Conservation (phyloP, 2,888 invertebrate species). For the Rhamnusium bicolor region DNA sequence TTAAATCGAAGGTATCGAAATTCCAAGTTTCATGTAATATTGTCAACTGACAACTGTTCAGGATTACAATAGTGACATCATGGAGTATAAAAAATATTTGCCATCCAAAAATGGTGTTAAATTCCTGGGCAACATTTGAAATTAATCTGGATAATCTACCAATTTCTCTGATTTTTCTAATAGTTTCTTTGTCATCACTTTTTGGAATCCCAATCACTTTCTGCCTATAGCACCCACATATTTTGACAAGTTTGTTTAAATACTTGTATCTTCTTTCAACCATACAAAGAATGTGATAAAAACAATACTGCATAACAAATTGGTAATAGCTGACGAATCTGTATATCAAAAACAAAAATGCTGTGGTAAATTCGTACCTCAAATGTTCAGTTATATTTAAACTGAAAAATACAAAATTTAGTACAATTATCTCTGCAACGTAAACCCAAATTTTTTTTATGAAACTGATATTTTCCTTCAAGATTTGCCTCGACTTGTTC, state of each 20-base stretch:
- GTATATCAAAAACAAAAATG: not conserved
- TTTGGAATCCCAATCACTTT: not conserved
- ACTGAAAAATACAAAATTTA: not conserved
- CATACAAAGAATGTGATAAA: not conserved
- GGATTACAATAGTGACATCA: not conserved
- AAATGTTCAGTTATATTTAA: not conserved
- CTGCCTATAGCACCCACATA: not conserved
- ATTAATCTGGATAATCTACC: not conserved
- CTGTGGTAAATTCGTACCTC: not conserved
- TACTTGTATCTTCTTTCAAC: not conserved
- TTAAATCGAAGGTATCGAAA: not conserved
- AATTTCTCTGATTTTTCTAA: not conserved
- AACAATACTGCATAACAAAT: not conserved
- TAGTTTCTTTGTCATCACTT: not conserved
- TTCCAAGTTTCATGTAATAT: not conserved
- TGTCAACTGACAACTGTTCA: not conserved
- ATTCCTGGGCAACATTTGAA: not conserved
- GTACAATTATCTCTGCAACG: not conserved
- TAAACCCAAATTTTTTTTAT: not conserved
- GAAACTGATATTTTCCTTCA: not conserved
- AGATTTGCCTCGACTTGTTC: not conserved
- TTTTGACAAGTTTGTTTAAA: not conserved
- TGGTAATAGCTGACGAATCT: not conserved
- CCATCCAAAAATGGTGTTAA: not conserved
- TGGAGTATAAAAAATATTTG: not conserved